Conservation (phyloP, 2,113 vertebrate species). For the Tonatia bakeri region DNA sequence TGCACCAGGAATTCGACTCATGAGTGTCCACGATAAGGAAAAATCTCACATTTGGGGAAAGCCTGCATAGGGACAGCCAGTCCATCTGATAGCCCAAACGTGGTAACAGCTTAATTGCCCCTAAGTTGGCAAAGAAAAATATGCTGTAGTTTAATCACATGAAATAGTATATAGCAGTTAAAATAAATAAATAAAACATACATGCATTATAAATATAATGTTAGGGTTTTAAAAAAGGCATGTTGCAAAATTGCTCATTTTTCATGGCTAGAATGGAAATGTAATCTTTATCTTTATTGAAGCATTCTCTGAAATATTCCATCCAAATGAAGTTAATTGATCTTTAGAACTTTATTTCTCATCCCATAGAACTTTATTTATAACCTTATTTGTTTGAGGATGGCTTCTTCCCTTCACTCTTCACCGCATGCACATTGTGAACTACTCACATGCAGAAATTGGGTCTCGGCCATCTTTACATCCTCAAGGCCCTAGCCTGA, state of each 20-base stretch:
- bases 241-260: not conserved
- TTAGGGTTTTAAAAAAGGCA: not conserved
- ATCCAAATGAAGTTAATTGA: constrained; percentile 30
- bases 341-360: not conserved
- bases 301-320: constrained; percentile 20
- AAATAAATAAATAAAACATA: not conserved
- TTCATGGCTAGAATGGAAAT: constrained; percentile 28
- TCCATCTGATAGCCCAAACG: not conserved
- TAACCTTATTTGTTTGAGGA: not conserved
- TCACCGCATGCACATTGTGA: not conserved
- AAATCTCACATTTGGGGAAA: not conserved
- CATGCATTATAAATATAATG: not conserved
- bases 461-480: not conserved
- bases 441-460: not conserved
- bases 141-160: not conserved
- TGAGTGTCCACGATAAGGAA: not conserved
- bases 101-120: not conserved
- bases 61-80: not conserved
- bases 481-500: not conserved
- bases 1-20: not conserved
- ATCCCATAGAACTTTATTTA: not conserved
- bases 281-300: constrained; percentile 40
- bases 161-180: not conserved
- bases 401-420: not conserved
- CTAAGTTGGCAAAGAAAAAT: not conserved